These are phyloP conservation scores for Porites cylindrica DNA, from an alignment of 92 coral and sea anemone species.

Conservation along the genomic window DNA sequence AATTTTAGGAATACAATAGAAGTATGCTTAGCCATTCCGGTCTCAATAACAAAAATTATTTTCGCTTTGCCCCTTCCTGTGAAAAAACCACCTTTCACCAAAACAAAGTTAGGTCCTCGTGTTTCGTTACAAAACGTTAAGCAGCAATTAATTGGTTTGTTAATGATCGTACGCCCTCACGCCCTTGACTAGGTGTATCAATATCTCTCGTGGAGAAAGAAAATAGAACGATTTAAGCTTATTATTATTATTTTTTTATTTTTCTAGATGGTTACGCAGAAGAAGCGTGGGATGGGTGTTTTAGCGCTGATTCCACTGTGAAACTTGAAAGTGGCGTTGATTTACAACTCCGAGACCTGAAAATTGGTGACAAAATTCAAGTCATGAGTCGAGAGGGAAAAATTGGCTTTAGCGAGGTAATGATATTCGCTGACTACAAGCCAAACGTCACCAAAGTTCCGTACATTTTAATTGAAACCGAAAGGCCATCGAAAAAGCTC, in stretches of 20 bases:
- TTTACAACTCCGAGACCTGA: slow-evolving; percentile 72
- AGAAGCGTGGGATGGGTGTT: slow-evolving; percentile 70
- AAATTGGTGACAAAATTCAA: slow-evolving; percentile 86
- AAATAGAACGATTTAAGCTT: too few relatives aligned
- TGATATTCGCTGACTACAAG: slow-evolving; percentile 88
- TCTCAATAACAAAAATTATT: slow-evolving; percentile 55
- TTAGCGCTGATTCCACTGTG: slow-evolving; percentile 80
- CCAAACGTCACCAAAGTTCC: slow-evolving; percentile 71
- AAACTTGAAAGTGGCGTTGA: slow-evolving; percentile 71
- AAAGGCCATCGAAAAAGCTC: slow-evolving; percentile 68
- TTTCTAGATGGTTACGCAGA: slow-evolving; percentile 62
- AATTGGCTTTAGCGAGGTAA: slow-evolving; percentile 82
- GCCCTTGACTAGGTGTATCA: too few relatives aligned
- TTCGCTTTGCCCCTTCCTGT: slow-evolving; percentile 63
- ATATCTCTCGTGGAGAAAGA: too few relatives aligned
- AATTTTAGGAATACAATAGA: slow-evolving; percentile 42
- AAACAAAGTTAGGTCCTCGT: slow-evolving; percentile 65
- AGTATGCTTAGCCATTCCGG: slow-evolving; percentile 47
- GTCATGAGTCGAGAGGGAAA: slow-evolving; percentile 74
- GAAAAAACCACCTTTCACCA: slow-evolving; percentile 65
- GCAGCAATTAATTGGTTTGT: slow-evolving; percentile 66
- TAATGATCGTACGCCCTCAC: slow-evolving; percentile 52
- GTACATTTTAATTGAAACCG: slow-evolving; percentile 80
- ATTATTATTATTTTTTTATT: neutral
- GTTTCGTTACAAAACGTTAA: slow-evolving; percentile 52